Conservation (phyloP, 2,888 invertebrate genomes). For the Drosophila picticornis region DNA sequence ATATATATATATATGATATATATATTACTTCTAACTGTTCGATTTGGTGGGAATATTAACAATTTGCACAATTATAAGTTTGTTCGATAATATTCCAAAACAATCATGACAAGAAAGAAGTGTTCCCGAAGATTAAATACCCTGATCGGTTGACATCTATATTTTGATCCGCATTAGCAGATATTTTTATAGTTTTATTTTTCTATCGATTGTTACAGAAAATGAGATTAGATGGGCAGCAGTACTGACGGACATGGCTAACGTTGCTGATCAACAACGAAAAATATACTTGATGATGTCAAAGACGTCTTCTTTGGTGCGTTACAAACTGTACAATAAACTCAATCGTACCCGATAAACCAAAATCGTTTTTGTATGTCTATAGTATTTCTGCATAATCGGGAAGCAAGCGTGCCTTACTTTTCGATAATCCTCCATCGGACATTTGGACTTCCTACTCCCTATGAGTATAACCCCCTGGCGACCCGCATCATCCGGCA, state of each 20-base stretch:
- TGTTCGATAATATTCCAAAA: not conserved
- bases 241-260: too few species aligned
- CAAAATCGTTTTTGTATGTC: not conserved
- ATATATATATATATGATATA: too few species aligned
- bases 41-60: too few species aligned
- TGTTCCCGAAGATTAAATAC: not conserved
- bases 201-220: not conserved
- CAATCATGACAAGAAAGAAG: not conserved
- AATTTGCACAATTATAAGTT: not conserved
- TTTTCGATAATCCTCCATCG: conserved; percentile 11
- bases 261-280: not conserved
- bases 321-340: not conserved
- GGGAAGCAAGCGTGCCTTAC: conserved; percentile 16
- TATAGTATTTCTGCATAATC: conserved; percentile 21
- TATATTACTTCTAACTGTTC: too few species aligned
- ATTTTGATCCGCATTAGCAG: not conserved
- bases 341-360: not conserved
- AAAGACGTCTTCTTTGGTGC: not conserved
- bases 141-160: not conserved
- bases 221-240: not conserved
- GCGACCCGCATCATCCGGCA: conserved; percentile 37
- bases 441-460: conserved; percentile 17
- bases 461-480: not conserved
- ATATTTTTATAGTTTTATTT: not conserved
- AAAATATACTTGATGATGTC: not conserved